Percentiles rank a stretch among this genome's conserved stretches.
These are phyloP conservation scores for Drymodes brunneopygia DNA, from an alignment of 2,113 vertebrate species.

Conservation along the genomic window DNA sequence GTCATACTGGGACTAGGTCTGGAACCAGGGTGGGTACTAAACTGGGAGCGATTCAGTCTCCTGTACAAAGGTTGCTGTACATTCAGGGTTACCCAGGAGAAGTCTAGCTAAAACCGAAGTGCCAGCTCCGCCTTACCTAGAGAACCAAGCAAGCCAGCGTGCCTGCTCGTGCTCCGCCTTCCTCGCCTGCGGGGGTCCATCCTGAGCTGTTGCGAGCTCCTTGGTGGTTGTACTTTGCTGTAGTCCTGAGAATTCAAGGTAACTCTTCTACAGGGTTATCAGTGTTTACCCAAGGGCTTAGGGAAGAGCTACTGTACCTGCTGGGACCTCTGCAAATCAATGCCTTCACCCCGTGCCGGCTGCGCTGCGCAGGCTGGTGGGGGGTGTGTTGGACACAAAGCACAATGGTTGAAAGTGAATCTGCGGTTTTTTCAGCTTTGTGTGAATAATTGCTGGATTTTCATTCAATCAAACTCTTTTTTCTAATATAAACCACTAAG, in stretches of 20 bases:
- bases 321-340: conserved; percentile 67
- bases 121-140: conserved; percentile 57
- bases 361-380: conserved; percentile 19
- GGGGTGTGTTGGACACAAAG: conserved; percentile 71
- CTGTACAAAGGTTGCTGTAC: background rate
- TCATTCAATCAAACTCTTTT: conserved; percentile 65
- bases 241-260: conserved; percentile 36
- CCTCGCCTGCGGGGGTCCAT: background rate
- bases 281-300: conserved; percentile 66
- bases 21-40: background rate
- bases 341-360: conserved; percentile 66
- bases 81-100: conserved; percentile 24
- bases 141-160: conserved; percentile 31
- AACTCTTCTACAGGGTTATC: conserved; percentile 7
- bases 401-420: conserved; percentile 69
- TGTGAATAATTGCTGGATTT: conserved; percentile 73
- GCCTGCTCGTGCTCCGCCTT: conserved; percentile 32
- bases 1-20: background rate
- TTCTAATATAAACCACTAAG: conserved; percentile 77
- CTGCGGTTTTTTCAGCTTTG: conserved; percentile 47
- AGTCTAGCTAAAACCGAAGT: conserved; percentile 43
- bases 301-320: conserved; percentile 55
- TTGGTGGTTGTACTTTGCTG: conserved; percentile 12
- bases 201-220: background rate
- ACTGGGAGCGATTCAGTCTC: background rate